Percentiles rank a stretch among this genome's conserved stretches.
Evolutionary conservation across 2,888 invertebrate genomes (phyloP).

Genomic region (Chironomus riparius): DNA sequence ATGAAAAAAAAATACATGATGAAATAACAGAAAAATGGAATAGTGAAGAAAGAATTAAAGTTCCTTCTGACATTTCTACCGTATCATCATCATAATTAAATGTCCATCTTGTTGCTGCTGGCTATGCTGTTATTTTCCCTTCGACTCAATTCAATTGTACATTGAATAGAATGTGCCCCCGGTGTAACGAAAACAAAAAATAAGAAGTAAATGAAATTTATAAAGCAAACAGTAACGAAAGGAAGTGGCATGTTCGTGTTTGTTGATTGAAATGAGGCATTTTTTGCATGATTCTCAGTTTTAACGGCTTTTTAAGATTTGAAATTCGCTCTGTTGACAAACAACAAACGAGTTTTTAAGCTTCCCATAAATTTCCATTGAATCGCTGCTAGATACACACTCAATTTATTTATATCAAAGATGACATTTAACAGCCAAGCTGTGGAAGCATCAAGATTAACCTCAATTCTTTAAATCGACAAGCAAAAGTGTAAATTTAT

Average conservation of each 20-base stretch:
- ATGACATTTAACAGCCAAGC: no score
- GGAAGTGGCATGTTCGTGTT: background rate
- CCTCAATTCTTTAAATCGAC: no score
- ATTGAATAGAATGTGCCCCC: conserved; percentile 6
- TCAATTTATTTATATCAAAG: no score
- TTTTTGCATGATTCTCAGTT: no score
- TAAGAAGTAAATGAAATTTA: background rate
- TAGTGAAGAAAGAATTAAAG: background rate
- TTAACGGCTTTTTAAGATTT: no score
- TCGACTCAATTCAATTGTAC: background rate
- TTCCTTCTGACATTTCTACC: conserved; percentile 18
- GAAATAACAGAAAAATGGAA: conserved; percentile 4
- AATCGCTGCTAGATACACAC: no score
- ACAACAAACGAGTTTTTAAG: no score
- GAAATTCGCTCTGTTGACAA: no score
- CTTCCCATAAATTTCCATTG: no score
- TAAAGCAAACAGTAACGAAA: background rate
- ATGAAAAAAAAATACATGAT: background rate
- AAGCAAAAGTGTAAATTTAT: background rate
- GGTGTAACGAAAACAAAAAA: background rate
- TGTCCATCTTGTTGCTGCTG: background rate
- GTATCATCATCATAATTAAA: conserved; percentile 25
- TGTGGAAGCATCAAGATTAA: no score
- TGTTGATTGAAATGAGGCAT: no score
- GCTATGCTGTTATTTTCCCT: no score